phyloP scores from a whole-genome alignment of 2,888 invertebrate genomes.

The Drosophila neutralis region DNA sequence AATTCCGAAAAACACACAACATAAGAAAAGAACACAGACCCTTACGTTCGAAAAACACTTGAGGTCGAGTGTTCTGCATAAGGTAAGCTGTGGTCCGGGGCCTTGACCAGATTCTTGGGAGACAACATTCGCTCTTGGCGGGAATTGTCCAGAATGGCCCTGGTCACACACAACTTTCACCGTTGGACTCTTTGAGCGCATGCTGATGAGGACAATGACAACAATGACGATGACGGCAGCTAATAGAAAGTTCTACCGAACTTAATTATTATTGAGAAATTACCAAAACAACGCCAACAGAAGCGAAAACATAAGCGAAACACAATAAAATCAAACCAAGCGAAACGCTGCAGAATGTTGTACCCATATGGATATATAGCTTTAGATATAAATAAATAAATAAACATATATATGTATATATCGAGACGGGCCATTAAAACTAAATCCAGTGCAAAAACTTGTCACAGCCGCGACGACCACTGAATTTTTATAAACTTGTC shows the following conservation, averaged over 20 bases:
- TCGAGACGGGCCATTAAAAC: conserved; percentile 67
- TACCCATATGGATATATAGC: conserved; percentile 15
- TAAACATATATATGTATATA: conserved; percentile 14
- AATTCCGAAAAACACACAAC: conserved; percentile 11
- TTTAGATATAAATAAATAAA: not conserved
- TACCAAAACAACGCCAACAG: conserved; percentile 53
- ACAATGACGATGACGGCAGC: conserved; percentile 57
- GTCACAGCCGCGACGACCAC: conserved; percentile 43
- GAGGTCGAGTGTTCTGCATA: conserved; percentile 41
- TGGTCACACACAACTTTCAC: conserved; percentile 63
- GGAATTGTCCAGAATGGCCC: conserved; percentile 23
- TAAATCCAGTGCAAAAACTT: conserved; percentile 73
- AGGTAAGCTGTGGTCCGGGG: conserved; percentile 21
- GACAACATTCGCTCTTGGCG: conserved; percentile 28
- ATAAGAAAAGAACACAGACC: not conserved
- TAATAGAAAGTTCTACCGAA: conserved; percentile 75
- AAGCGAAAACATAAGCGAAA: conserved; percentile 40
- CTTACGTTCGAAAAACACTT: conserved; percentile 46
- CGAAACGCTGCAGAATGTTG: conserved; percentile 25
- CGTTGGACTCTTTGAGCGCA: conserved; percentile 60
- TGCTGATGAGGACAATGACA: conserved; percentile 69
- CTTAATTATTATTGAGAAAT: conserved; percentile 71
- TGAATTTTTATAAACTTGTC: conserved; percentile 72
- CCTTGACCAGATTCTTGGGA: conserved; percentile 42
- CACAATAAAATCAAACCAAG: conserved; percentile 32